phyloP scores from a whole-genome alignment of 1,140 invertebrate species.

The Thaumatotibia leucotreta region DNA sequence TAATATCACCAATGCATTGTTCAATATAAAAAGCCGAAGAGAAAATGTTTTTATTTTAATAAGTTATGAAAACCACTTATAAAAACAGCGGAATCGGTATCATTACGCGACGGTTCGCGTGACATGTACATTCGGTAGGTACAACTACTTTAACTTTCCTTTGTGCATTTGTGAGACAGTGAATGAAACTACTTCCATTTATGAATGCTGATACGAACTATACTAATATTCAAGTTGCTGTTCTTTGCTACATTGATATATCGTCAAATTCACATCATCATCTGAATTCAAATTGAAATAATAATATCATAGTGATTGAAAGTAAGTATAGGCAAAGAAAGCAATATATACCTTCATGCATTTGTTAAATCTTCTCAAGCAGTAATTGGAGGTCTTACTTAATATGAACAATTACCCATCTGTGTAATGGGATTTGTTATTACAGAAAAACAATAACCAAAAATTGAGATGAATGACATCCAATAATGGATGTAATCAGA shows the following conservation, averaged over 20 bases:
- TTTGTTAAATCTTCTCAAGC: not conserved
- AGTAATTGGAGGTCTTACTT: not conserved
- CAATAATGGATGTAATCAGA: not conserved
- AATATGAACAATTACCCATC: not conserved
- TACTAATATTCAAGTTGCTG: too few species aligned
- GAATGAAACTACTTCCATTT: not conserved
- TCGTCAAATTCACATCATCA: too few species aligned
- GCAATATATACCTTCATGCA: not conserved
- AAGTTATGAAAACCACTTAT: not conserved
- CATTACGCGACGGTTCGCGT: not conserved
- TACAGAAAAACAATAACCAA: not conserved
- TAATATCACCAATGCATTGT: constrained; percentile 40
- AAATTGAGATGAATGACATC: not conserved
- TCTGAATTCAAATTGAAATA: too few species aligned
- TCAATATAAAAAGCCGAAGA: not conserved
- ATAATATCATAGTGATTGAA: too few species aligned
- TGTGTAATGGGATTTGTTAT: not conserved
- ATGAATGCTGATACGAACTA: not conserved
- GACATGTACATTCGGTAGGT: not conserved
- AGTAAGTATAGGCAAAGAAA: not conserved
- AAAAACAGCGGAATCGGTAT: not conserved
- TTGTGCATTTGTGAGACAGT: not conserved
- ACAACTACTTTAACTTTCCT: not conserved
- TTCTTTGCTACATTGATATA: too few species aligned
- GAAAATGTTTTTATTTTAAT: not conserved